Evolutionary conservation across 1,140 invertebrate genomes (phyloP).

Genomic region (Teleogryllus occipitalis): DNA sequence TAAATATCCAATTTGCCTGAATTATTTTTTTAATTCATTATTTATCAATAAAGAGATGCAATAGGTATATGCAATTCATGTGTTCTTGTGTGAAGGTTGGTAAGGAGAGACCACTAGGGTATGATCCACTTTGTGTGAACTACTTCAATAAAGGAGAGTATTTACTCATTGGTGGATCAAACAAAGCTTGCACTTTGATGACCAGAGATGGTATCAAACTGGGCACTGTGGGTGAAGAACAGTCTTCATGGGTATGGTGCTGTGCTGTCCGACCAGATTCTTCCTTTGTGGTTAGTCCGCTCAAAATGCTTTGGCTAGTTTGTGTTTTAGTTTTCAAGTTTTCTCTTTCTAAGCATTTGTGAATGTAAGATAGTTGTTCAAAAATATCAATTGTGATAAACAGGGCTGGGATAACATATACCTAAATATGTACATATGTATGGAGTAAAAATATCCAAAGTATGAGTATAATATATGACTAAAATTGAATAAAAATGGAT

Average conservation of each 20-base stretch:
- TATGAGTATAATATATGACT: no score
- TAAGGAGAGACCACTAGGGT: slow-evolving; percentile 51
- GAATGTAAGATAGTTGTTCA: no score
- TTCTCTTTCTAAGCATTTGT: no score
- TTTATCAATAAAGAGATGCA: background rate
- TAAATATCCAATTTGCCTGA: background rate
- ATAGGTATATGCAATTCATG: background rate
- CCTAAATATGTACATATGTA: no score
- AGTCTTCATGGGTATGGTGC: slow-evolving; percentile 81
- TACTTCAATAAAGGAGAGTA: slow-evolving; percentile 79
- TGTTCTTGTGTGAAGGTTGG: slow-evolving; percentile 19
- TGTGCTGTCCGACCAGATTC: slow-evolving; percentile 66
- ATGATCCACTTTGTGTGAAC: slow-evolving; percentile 68
- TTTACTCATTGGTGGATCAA: slow-evolving; percentile 74
- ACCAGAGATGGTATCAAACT: slow-evolving; percentile 79
- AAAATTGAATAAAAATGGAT: no score
- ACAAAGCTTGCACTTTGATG: slow-evolving; percentile 66
- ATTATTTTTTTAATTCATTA: background rate
- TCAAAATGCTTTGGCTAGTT: background rate
- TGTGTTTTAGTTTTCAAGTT: no score
- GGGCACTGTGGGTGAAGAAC: slow-evolving; percentile 60
- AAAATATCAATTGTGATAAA: no score
- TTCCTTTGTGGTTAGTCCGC: slow-evolving; percentile 54
- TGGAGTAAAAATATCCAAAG: no score
- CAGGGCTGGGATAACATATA: no score